A percentile compares a stretch with the other conserved stretches of the same genome.
phyloP scores from a whole-genome alignment of 1,140 invertebrate species.

The Aethina tumida region DNA sequence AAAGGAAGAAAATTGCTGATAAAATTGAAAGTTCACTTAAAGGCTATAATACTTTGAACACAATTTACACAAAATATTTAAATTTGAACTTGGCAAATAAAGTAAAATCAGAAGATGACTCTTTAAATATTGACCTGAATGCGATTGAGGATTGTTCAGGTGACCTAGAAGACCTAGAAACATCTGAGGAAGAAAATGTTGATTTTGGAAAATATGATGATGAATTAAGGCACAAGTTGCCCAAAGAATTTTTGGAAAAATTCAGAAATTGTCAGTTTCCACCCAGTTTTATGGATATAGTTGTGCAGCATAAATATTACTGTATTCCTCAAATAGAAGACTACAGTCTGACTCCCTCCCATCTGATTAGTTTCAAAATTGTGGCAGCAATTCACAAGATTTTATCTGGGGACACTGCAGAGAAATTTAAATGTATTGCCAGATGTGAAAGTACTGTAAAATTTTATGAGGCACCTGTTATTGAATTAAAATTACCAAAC shows the following conservation, averaged over 20 bases:
- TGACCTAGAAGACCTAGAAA: too few species aligned
- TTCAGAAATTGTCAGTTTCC: constrained; percentile 48
- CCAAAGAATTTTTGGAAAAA: constrained; percentile 55
- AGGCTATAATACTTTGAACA: constrained; percentile 47
- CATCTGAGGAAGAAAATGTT: constrained; percentile 14
- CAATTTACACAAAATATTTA: constrained; percentile 47
- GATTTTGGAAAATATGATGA: constrained; percentile 13
- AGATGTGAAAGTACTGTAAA: constrained; percentile 33
- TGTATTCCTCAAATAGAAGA: constrained; percentile 66
- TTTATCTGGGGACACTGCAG: constrained; percentile 30
- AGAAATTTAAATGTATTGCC: constrained; percentile 33
- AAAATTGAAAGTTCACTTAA: constrained; percentile 52
- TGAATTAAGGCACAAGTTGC: constrained; percentile 34
- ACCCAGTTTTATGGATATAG: constrained; percentile 54
- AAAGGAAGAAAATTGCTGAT: constrained; percentile 41
- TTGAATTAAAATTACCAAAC: constrained; percentile 33
- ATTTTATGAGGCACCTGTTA: constrained; percentile 22
- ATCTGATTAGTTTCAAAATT: constrained; percentile 50
- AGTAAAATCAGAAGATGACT: constrained; percentile 3
- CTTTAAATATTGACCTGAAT: neutral
- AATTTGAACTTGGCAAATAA: constrained; percentile 25
- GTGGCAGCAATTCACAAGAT: constrained; percentile 55
- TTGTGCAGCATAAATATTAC: constrained; percentile 52
- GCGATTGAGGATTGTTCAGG: neutral
- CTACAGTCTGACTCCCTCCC: constrained; percentile 46